Evolutionary conservation across 2,113 vertebrate genomes (phyloP).

Genomic region (Hydrolagus affinis): DNA sequence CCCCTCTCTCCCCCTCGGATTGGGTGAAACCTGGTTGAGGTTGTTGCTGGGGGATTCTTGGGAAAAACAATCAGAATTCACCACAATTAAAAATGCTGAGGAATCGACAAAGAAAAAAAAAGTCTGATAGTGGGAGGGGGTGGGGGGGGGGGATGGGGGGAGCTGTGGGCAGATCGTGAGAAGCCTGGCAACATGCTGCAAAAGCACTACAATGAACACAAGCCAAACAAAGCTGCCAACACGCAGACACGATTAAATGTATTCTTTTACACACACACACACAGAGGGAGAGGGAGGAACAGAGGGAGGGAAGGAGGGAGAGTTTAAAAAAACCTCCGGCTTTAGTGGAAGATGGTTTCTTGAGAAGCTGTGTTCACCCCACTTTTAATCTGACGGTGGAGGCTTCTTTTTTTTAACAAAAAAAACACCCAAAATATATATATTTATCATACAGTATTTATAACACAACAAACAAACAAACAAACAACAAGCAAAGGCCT

Average conservation of each 20-base stretch:
- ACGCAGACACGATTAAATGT: constrained; percentile 20
- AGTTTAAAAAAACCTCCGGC: not conserved
- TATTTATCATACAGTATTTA: too few relatives aligned
- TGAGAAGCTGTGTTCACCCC: not conserved
- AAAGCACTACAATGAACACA: not conserved
- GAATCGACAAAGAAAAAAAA: constrained; percentile 38
- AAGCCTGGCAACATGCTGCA: constrained; percentile 9
- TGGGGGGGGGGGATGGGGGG: too few relatives aligned
- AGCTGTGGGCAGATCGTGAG: constrained; percentile 5
- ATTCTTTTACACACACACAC: not conserved
- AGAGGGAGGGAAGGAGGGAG: too few relatives aligned
- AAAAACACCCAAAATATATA: too few relatives aligned
- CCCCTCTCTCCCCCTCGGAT: constrained; percentile 43
- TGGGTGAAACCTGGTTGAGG: constrained; percentile 44
- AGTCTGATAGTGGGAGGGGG: constrained; percentile 27
- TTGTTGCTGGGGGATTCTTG: constrained; percentile 49
- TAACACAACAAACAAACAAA: too few relatives aligned
- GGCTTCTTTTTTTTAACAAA: not conserved
- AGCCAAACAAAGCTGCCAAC: constrained; percentile 30
- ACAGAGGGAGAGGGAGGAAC: too few relatives aligned
- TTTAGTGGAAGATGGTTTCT: not conserved
- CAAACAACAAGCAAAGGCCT: not conserved
- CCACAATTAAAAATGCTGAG: constrained; percentile 38
- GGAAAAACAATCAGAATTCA: constrained; percentile 39
- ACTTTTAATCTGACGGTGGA: not conserved